Conservation (phyloP, 1,140 invertebrate genomes). For the Lasaia peninsularis region DNA sequence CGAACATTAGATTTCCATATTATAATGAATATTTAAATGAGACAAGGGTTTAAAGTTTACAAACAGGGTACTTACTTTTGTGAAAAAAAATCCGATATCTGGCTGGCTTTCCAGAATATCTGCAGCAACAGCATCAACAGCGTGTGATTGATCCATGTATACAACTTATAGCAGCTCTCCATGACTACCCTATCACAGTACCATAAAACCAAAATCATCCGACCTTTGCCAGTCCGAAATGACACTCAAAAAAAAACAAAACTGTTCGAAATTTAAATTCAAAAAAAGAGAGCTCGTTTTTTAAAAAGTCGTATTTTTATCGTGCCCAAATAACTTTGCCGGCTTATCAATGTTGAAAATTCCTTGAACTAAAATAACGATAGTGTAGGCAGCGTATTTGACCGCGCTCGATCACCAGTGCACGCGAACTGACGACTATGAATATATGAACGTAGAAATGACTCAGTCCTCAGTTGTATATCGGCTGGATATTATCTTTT, state of each 20-base stretch:
- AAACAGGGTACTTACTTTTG: slow-evolving; percentile 51
- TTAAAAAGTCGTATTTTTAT: slow-evolving; percentile 11
- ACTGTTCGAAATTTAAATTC: slow-evolving; percentile 16
- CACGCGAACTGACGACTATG: slow-evolving; percentile 57
- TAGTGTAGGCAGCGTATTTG: slow-evolving; percentile 36
- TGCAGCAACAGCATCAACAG: slow-evolving; percentile 64
- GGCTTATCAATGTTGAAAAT: slow-evolving; percentile 52
- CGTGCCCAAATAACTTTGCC: slow-evolving; percentile 28
- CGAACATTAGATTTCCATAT: not conserved
- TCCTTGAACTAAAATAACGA: slow-evolving; percentile 51
- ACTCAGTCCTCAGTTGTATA: slow-evolving; percentile 45
- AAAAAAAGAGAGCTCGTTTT: not conserved
- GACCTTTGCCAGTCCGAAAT: slow-evolving; percentile 33
- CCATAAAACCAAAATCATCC: slow-evolving; percentile 65
- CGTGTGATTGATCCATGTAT: slow-evolving; percentile 67
- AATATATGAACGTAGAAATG: slow-evolving; percentile 39
- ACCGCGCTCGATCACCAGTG: slow-evolving; percentile 55
- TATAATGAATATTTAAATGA: slow-evolving; percentile 9
- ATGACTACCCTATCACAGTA: slow-evolving; percentile 49
- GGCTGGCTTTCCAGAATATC: slow-evolving; percentile 71
- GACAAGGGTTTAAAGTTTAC: not conserved
- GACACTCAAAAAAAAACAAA: not conserved
- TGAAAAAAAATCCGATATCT: slow-evolving; percentile 66
- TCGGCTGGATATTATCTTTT: slow-evolving; percentile 29
- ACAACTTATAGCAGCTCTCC: slow-evolving; percentile 69